Conservation (phyloP, 2,113 vertebrate genomes). For the Pelusios castaneus region DNA sequence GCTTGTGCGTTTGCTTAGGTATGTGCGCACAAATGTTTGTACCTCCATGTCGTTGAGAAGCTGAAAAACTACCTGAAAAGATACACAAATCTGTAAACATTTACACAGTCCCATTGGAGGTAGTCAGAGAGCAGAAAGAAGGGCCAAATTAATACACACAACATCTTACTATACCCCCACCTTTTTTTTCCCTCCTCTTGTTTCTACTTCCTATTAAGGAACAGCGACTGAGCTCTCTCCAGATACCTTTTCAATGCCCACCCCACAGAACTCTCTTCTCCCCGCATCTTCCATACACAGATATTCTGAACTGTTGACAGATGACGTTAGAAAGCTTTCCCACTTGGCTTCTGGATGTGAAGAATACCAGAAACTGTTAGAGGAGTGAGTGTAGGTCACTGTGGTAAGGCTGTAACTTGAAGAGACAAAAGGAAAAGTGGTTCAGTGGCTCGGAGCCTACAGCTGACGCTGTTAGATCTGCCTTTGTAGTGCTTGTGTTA, state of each 20-base stretch:
- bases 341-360: not conserved
- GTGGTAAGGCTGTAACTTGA: not conserved
- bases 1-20: not conserved
- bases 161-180: not conserved
- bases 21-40: accelerated
- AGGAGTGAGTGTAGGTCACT: not conserved
- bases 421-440: not conserved
- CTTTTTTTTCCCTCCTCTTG: slow-evolving; percentile 3
- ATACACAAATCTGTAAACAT: not conserved
- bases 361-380: not conserved
- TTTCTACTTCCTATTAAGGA: not conserved
- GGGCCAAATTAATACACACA: slow-evolving; percentile 14
- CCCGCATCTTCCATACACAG: accelerated
- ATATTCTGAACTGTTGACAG: not conserved
- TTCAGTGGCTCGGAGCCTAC: not conserved
- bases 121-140: not conserved
- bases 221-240: not conserved
- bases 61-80: not conserved
- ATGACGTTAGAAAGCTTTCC: accelerated
- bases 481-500: not conserved
- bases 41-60: not conserved
- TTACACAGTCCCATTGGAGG: not conserved
- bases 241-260: not conserved
- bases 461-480: slow-evolving; percentile 13
- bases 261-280: not conserved